Conservation (phyloP, 1,140 invertebrate species). For the Ridgeia piscesae region DNA sequence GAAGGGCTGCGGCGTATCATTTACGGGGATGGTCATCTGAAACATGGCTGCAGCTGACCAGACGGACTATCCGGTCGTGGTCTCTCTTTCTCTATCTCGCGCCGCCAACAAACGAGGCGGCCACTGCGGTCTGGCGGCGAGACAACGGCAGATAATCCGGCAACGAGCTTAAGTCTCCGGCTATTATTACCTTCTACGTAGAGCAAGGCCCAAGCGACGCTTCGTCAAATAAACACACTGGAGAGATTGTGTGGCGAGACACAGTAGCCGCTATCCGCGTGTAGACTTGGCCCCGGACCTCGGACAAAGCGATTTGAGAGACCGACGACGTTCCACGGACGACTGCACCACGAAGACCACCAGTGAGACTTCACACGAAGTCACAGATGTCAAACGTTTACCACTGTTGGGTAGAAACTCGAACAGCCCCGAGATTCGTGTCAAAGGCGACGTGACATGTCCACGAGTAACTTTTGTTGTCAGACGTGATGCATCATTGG, state of each 20-base stretch:
- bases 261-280: neutral
- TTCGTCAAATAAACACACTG: neutral
- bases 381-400: neutral
- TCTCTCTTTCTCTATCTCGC: too few relatives aligned
- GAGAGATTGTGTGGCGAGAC: neutral
- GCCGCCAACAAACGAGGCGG: neutral
- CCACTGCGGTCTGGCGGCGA: neutral
- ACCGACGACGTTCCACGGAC: neutral
- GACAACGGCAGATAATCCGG: neutral
- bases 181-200: neutral
- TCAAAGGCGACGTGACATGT: neutral
- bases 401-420: neutral
- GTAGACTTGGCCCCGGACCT: too few relatives aligned
- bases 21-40: constrained; percentile 15
- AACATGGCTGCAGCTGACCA: constrained; percentile 13
- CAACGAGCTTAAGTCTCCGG: neutral
- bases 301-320: too few relatives aligned
- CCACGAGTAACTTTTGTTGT: neutral
- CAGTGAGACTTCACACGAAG: neutral
- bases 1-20: neutral
- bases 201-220: neutral
- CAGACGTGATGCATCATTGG: neutral
- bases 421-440: neutral
- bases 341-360: neutral
- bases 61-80: neutral